Evolutionary conservation across 2,797 vertebrate species (phyloP).

Genomic region (Chanos chanos): DNA sequence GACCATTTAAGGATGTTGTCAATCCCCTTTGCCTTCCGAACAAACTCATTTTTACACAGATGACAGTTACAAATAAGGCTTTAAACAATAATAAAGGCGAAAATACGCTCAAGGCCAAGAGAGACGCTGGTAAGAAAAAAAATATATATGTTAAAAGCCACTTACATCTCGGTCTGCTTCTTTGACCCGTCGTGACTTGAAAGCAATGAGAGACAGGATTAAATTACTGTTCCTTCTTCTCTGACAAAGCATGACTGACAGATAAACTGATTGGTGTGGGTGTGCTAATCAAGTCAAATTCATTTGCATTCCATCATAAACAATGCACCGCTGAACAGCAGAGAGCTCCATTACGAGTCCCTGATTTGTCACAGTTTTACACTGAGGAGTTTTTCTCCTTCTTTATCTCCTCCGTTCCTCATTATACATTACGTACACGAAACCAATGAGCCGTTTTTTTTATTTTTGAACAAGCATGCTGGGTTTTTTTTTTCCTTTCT

Average conservation of each 20-base stretch:
- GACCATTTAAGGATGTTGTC: conserved; percentile 21
- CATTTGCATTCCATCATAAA: conserved; percentile 46
- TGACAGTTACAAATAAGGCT: conserved; percentile 7
- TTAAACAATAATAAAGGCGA: background rate
- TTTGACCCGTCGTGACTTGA: conserved; percentile 92
- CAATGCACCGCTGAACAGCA: conserved; percentile 40
- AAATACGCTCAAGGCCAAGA: conserved; percentile 10
- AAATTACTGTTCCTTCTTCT: conserved; percentile 27
- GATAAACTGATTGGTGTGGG: conserved; percentile 39
- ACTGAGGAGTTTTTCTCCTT: background rate
- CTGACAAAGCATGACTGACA: conserved; percentile 38
- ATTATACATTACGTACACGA: too few relatives aligned
- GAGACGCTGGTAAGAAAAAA: background rate
- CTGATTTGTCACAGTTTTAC: conserved; percentile 25
- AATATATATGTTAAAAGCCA: conserved; percentile 35
- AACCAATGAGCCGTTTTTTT: too few relatives aligned
- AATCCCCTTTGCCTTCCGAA: conserved; percentile 20
- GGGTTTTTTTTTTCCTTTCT: too few relatives aligned
- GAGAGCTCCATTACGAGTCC: conserved; percentile 38
- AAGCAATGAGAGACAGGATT: conserved; percentile 61
- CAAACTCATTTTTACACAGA: conserved; percentile 16
- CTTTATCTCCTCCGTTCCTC: too few relatives aligned
- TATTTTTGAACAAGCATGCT: too few relatives aligned
- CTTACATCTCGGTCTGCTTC: conserved; percentile 81
- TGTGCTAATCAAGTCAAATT: conserved; percentile 35